Conservation (phyloP, 1,140 invertebrate genomes). For the Drosophila willistoni region DNA sequence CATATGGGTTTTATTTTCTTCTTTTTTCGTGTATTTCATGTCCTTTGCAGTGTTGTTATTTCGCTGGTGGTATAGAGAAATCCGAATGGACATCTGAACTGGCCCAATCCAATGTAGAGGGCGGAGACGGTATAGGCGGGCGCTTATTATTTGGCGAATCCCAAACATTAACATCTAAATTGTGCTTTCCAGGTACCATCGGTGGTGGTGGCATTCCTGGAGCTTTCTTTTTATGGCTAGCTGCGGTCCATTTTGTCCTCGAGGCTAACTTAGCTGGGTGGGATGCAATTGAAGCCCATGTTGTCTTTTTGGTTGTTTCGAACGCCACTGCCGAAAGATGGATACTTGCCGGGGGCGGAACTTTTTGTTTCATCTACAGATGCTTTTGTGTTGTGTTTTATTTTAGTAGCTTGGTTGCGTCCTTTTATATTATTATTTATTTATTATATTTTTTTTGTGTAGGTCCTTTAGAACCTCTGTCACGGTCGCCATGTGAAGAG, state of each 20-base stretch:
- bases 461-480: too few species aligned
- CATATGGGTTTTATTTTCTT: too few species aligned
- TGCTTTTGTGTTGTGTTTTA: too few species aligned
- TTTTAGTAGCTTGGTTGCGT: too few species aligned
- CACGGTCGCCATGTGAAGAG: too few species aligned
- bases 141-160: conserved; percentile 85
- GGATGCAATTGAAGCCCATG: conserved; percentile 98
- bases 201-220: conserved; percentile 94
- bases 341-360: too few species aligned
- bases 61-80: conserved; percentile 83
- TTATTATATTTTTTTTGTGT: too few species aligned
- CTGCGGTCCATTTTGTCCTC: conserved; percentile 80
- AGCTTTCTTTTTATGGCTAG: conserved; percentile 93
- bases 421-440: too few species aligned
- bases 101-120: conserved; percentile 82
- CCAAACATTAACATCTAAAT: conserved; percentile 95
- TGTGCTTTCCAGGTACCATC: conserved; percentile 94
- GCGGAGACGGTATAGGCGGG: conserved; percentile 85
- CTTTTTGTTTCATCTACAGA: too few species aligned
- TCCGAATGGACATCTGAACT: conserved; percentile 76
- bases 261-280: conserved; percentile 95
- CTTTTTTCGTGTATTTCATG: too few species aligned
- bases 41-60: too few species aligned
- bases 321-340: too few species aligned
- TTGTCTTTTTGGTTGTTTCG: conserved; percentile 97